Evolutionary conservation across 2,888 invertebrate species (phyloP).

Genomic region (Synanthedon andrenaeformis): DNA sequence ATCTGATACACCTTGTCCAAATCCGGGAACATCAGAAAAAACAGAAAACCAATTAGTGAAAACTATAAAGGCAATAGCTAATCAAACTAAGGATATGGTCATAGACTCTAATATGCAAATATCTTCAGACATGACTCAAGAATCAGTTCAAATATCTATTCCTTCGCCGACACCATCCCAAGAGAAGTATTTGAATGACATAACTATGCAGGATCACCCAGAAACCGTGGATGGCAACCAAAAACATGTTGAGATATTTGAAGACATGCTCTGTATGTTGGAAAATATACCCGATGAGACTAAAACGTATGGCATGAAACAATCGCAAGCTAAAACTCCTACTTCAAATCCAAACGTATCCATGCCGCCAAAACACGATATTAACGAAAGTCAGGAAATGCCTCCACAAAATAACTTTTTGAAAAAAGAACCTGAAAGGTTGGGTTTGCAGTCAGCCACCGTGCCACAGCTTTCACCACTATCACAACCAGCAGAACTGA

Average conservation of each 20-base stretch:
- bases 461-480: constrained; percentile 78
- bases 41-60: constrained; percentile 55
- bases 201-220: constrained; percentile 71
- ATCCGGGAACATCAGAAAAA: constrained; percentile 18
- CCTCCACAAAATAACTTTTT: constrained; percentile 24
- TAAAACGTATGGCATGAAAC: constrained; percentile 42
- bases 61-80: constrained; percentile 67
- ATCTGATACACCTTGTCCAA: constrained; percentile 22
- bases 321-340: constrained; percentile 22
- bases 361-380: constrained; percentile 23
- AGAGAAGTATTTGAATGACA: constrained; percentile 73
- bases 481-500: constrained; percentile 78
- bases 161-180: constrained; percentile 76
- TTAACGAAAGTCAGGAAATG: constrained; percentile 37
- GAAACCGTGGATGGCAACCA: constrained; percentile 64
- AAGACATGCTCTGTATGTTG: constrained; percentile 78
- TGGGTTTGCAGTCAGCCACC: constrained; percentile 58
- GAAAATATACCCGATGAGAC: constrained; percentile 71
- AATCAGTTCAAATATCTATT: constrained; percentile 75
- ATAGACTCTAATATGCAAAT: constrained; percentile 69
- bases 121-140: constrained; percentile 69
- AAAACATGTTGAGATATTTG: constrained; percentile 74
- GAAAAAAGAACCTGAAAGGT: constrained; percentile 43
- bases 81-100: constrained; percentile 68
- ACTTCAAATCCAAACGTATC: constrained; percentile 20